Conservation (phyloP, 2,888 invertebrate species). For the Dorcus hopei region DNA sequence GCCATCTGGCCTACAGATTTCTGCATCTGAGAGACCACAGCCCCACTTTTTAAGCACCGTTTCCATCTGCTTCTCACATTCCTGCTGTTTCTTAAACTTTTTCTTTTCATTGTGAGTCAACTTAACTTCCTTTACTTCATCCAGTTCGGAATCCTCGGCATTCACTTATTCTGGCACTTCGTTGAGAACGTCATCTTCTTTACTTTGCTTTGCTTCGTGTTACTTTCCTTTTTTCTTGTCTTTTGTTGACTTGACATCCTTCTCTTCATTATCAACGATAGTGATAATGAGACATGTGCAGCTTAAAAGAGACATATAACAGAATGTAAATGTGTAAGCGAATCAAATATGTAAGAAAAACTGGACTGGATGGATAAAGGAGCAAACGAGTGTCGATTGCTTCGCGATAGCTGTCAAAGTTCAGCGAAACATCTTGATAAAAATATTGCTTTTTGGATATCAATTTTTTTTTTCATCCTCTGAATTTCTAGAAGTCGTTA, state of each 20-base stretch:
- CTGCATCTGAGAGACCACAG: constrained; percentile 86
- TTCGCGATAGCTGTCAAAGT: too few relatives aligned
- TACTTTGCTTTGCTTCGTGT: constrained; percentile 25
- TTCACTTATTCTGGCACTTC: constrained; percentile 14
- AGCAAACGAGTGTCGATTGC: too few relatives aligned
- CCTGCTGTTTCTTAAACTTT: constrained; percentile 83
- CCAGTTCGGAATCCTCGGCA: constrained; percentile 12
- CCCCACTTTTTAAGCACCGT: constrained; percentile 82
- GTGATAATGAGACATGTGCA: too few relatives aligned
- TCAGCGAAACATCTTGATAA: too few relatives aligned
- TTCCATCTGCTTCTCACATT: constrained; percentile 86
- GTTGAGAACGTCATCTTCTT: not conserved
- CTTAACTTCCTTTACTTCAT: constrained; percentile 61
- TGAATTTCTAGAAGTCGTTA: too few relatives aligned
- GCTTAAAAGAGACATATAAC: too few relatives aligned
- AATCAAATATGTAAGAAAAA: too few relatives aligned
- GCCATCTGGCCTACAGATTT: constrained; percentile 73
- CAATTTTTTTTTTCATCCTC: too few relatives aligned
- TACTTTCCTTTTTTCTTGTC: constrained; percentile 23
- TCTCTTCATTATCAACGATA: constrained; percentile 15
- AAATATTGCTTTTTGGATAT: too few relatives aligned
- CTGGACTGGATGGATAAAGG: too few relatives aligned
- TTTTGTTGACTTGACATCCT: constrained; percentile 20
- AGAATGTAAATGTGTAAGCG: too few relatives aligned
- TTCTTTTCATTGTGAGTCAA: constrained; percentile 90